Conservation (phyloP, 2,888 invertebrate species). For the Lasioglossum lativentre region DNA sequence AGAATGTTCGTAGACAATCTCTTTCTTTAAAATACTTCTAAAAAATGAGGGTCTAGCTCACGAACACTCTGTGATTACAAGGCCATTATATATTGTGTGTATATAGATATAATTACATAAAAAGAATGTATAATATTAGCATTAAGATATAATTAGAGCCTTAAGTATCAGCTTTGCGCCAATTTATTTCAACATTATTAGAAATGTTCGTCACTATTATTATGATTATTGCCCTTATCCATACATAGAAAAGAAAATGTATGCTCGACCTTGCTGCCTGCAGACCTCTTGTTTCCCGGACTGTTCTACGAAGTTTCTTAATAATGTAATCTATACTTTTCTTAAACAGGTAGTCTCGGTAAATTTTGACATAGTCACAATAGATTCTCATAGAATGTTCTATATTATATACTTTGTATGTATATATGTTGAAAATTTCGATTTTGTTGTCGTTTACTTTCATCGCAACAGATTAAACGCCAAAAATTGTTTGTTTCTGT, state of each 20-base stretch:
- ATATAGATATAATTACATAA: slow-evolving; percentile 7
- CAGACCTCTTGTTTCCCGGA: slow-evolving; percentile 43
- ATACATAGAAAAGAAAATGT: slow-evolving; percentile 11
- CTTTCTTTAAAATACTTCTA: slow-evolving; percentile 20
- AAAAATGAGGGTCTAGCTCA: not conserved
- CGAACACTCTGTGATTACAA: slow-evolving; percentile 24
- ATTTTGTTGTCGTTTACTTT: slow-evolving; percentile 25
- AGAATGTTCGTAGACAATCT: not conserved
- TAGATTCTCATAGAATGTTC: slow-evolving; percentile 28
- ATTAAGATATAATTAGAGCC: slow-evolving; percentile 44
- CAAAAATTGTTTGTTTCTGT: not conserved
- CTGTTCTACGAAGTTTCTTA: slow-evolving; percentile 6
- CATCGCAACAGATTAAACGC: slow-evolving; percentile 26
- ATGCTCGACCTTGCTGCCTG: slow-evolving; percentile 29
- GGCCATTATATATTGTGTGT: slow-evolving; percentile 34
- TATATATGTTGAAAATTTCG: slow-evolving; percentile 15
- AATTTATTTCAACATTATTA: slow-evolving; percentile 8
- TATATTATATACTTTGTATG: slow-evolving; percentile 17
- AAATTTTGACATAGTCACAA: slow-evolving; percentile 10
- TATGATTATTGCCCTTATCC: slow-evolving; percentile 1
- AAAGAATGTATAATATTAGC: slow-evolving; percentile 17
- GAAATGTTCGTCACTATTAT: not conserved
- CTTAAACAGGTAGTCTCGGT: slow-evolving; percentile 24
- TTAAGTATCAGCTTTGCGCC: slow-evolving; percentile 6
- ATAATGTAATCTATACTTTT: slow-evolving; percentile 24